Conservation (phyloP, 2,888 invertebrate species). For the Tachina grossa region DNA sequence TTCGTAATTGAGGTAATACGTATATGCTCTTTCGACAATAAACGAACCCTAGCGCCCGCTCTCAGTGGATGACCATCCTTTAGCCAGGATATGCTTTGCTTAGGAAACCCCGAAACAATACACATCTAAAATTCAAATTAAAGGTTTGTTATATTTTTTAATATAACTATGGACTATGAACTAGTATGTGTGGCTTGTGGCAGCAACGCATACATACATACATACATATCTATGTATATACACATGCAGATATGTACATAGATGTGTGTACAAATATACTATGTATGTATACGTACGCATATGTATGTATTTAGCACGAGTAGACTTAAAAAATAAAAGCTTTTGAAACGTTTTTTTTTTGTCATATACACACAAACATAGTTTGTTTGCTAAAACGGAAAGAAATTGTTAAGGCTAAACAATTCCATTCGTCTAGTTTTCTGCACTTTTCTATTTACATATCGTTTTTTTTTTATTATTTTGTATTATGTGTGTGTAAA, state of each 20-base stretch:
- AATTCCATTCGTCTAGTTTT: constrained; percentile 39
- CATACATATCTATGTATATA: not conserved
- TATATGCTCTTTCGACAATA: constrained; percentile 84
- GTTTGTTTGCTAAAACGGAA: constrained; percentile 1
- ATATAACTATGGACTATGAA: not conserved
- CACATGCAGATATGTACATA: not conserved
- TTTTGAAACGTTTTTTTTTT: constrained; percentile 32
- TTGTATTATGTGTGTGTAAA: not conserved
- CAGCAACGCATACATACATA: too few species aligned
- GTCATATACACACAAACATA: constrained; percentile 5
- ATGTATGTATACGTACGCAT: not conserved
- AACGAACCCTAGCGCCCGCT: constrained; percentile 84
- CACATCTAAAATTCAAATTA: constrained; percentile 85
- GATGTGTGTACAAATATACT: too few species aligned
- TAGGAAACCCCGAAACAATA: constrained; percentile 91
- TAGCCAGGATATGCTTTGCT: constrained; percentile 89
- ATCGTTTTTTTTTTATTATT: constrained; percentile 5
- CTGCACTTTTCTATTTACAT: constrained; percentile 8
- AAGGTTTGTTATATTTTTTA: constrained; percentile 35
- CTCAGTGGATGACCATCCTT: constrained; percentile 88
- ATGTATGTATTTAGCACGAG: constrained; percentile 12
- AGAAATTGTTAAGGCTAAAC: constrained; percentile 20
- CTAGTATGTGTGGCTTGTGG: not conserved
- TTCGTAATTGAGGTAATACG: constrained; percentile 87
- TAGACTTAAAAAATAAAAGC: constrained; percentile 5